Conservation (phyloP, 2,113 vertebrate genomes). For the Tonatia bakeri region DNA sequence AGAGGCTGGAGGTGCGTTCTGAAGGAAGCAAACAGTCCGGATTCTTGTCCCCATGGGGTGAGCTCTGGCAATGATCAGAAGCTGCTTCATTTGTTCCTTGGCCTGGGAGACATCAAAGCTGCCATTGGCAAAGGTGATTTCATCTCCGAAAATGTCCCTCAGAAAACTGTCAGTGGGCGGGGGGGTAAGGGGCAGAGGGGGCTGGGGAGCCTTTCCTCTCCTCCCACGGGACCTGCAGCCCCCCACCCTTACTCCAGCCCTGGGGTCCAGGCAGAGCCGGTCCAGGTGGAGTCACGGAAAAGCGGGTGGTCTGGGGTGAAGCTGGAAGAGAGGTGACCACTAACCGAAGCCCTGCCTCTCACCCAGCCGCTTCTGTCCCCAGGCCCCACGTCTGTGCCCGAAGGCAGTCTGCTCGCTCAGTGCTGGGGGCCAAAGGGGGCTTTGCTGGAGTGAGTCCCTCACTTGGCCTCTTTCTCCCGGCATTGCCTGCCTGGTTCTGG, state of each 20-base stretch:
- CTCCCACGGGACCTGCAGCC: accelerated
- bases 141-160: not conserved
- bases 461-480: not conserved
- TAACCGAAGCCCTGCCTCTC: accelerated
- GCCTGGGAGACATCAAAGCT: not conserved
- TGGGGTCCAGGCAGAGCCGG: not conserved
- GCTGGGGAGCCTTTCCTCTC: not conserved
- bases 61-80: not conserved
- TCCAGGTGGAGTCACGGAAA: no score
- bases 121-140: not conserved
- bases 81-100: not conserved
- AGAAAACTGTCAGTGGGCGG: not conserved
- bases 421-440: not conserved
- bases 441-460: accelerated
- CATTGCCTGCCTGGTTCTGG: accelerated
- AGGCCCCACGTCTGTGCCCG: accelerated
- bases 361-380: accelerated
- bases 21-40: not conserved
- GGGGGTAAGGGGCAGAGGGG: not conserved
- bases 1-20: not conserved
- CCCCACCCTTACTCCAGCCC: accelerated
- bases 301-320: accelerated
- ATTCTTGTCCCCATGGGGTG: not conserved
- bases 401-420: accelerated
- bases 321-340: accelerated